phyloP scores from a whole-genome alignment of 2,797 vertebrate genomes.

The Falco concolor region DNA sequence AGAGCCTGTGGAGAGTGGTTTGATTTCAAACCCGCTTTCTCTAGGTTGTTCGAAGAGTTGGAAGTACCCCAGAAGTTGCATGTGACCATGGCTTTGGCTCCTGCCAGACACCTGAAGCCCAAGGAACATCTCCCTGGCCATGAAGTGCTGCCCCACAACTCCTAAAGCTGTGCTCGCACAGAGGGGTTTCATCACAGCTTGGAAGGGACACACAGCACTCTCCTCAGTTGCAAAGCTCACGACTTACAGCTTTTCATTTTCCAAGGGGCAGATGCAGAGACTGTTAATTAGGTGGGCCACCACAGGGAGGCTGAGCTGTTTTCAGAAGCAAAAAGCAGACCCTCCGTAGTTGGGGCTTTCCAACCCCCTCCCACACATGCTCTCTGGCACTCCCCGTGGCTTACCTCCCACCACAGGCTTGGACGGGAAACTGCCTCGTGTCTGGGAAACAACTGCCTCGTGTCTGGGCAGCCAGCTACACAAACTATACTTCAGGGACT shows the following conservation, averaged over 20 bases:
- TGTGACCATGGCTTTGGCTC: background rate
- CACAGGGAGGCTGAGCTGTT: background rate
- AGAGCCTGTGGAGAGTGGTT: background rate
- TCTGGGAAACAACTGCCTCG: background rate
- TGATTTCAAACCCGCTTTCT: background rate
- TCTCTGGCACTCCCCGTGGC: background rate
- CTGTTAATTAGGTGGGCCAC: background rate
- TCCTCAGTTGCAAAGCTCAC: background rate
- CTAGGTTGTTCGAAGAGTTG: background rate
- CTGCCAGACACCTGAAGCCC: background rate
- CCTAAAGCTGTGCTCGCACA: fast-evolving
- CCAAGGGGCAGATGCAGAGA: background rate
- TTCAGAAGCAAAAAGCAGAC: background rate
- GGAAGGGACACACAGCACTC: background rate
- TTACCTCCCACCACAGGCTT: background rate
- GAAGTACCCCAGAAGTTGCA: background rate
- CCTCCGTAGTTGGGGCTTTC: background rate
- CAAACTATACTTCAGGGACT: background rate
- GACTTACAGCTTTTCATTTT: background rate
- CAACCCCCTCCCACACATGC: background rate
- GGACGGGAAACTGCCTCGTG: fast-evolving
- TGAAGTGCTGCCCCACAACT: background rate
- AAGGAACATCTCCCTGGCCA: background rate
- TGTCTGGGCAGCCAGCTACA: background rate
- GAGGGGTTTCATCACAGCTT: background rate